Evolutionary conservation across 1,140 invertebrate genomes (phyloP).

Genomic region (Reticulitermes speratus): DNA sequence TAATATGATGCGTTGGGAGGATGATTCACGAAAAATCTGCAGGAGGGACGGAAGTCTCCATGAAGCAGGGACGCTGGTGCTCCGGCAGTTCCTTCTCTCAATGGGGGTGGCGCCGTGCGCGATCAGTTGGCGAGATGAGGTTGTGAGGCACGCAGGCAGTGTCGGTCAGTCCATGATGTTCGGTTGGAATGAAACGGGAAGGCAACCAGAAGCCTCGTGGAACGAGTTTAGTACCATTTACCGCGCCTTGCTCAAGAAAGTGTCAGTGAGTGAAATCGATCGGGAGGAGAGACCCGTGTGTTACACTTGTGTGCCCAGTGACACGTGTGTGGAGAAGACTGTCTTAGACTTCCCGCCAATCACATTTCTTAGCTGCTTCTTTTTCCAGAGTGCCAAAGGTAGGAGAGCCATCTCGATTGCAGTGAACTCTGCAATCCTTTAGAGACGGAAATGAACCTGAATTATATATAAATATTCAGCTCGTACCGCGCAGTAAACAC

Average conservation of each 20-base stretch:
- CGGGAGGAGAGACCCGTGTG: conserved; percentile 58
- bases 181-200: conserved; percentile 38
- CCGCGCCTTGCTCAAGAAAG: conserved; percentile 56
- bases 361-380: conserved; percentile 60
- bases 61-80: not conserved
- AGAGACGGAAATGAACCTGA: too few relatives aligned
- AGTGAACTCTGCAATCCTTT: too few relatives aligned
- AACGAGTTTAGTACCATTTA: conserved; percentile 55
- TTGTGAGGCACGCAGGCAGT: conserved; percentile 21
- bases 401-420: not conserved
- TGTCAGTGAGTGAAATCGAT: conserved; percentile 66
- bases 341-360: conserved; percentile 57
- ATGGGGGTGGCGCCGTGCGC: not conserved
- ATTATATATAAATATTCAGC: too few relatives aligned
- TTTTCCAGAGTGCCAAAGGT: conserved; percentile 68
- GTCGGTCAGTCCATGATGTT: conserved; percentile 40
- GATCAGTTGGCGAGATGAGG: conserved; percentile 23
- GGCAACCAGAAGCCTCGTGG: conserved; percentile 45
- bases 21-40: not conserved
- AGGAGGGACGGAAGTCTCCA: not conserved
- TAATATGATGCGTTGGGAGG: not conserved
- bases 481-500: too few relatives aligned
- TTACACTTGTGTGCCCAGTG: conserved; percentile 51
- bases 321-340: conserved; percentile 37
- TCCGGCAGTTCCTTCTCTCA: not conserved